Percentiles rank a stretch among this genome's conserved stretches.
Conservation (phyloP, 2,888 invertebrate genomes). For the Ectemnius continuus region DNA sequence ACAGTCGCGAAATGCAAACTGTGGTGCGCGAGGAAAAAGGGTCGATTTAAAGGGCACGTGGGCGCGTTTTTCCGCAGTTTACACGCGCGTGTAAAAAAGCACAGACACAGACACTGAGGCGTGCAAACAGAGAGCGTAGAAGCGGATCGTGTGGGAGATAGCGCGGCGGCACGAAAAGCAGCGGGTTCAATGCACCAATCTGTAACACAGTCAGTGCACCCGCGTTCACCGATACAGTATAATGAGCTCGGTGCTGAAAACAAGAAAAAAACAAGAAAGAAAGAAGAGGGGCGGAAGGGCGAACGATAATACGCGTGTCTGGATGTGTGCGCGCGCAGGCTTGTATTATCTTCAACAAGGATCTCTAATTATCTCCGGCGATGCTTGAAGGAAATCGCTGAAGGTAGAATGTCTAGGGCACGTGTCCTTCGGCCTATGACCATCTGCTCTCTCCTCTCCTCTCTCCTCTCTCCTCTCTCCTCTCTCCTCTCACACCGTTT, state of each 20-base stretch:
- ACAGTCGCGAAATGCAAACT: too few species aligned
- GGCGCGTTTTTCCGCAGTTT: too few species aligned
- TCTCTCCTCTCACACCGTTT: background rate
- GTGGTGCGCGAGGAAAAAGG: too few species aligned
- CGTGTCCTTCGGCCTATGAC: slow-evolving; percentile 61
- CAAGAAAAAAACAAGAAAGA: background rate
- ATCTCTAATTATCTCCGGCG: slow-evolving; percentile 62
- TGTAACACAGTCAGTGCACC: too few species aligned
- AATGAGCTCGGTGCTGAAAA: background rate
- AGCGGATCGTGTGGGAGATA: too few species aligned
- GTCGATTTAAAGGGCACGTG: background rate
- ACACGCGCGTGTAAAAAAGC: too few species aligned
- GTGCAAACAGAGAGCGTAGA: slow-evolving; percentile 9
- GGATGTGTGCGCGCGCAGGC: slow-evolving; percentile 2
- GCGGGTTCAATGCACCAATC: background rate
- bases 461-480: background rate
- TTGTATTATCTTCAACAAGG: slow-evolving; percentile 33
- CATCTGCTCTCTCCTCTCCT: slow-evolving; percentile 48
- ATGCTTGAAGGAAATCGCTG: slow-evolving; percentile 58
- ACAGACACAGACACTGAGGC: too few species aligned
- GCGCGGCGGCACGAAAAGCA: background rate
- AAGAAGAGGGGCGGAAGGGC: too few species aligned
- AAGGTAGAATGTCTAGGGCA: slow-evolving; percentile 56
- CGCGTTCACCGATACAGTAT: slow-evolving; percentile 10
- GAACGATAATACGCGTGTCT: background rate